Conservation (phyloP, 2,888 invertebrate species). For the Sesia apiformis region DNA sequence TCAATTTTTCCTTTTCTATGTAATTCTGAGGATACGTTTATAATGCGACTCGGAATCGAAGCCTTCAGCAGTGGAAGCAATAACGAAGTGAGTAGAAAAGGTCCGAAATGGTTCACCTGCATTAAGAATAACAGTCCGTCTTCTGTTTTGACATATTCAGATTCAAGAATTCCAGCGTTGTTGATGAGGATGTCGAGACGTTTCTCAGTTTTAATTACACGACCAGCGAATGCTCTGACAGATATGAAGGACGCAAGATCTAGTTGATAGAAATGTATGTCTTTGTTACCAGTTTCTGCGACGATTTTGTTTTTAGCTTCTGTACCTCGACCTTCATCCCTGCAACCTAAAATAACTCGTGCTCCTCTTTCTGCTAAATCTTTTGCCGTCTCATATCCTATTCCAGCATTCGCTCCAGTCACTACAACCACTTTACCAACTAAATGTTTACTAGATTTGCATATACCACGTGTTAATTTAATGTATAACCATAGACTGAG, state of each 20-base stretch:
- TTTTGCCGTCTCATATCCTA: slow-evolving; percentile 84
- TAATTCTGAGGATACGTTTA: slow-evolving; percentile 45
- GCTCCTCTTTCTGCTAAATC: slow-evolving; percentile 83
- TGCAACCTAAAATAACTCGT: slow-evolving; percentile 85
- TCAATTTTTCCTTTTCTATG: slow-evolving; percentile 31
- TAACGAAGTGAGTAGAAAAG: slow-evolving; percentile 78
- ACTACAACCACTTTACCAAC: slow-evolving; percentile 88
- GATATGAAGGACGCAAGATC: slow-evolving; percentile 70
- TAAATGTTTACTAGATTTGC: slow-evolving; percentile 58
- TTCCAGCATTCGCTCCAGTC: slow-evolving; percentile 88
- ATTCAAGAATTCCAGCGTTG: slow-evolving; percentile 72
- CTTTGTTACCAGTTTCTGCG: slow-evolving; percentile 27
- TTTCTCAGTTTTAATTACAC: slow-evolving; percentile 63
- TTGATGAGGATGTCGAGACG: slow-evolving; percentile 76
- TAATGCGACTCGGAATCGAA: slow-evolving; percentile 50
- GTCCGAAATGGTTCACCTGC: slow-evolving; percentile 77
- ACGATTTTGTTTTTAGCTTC: slow-evolving; percentile 50
- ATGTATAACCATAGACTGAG: neutral
- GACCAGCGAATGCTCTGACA: slow-evolving; percentile 75
- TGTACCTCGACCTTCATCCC: slow-evolving; percentile 79
- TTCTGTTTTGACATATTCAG: slow-evolving; percentile 58
- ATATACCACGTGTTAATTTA: slow-evolving; percentile 34
- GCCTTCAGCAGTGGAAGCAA: slow-evolving; percentile 59
- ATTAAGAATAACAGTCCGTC: slow-evolving; percentile 76
- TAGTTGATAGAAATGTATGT: slow-evolving; percentile 50